Percentiles rank a stretch among this genome's conserved stretches.
Evolutionary conservation across 2,888 invertebrate species (phyloP).

Genomic region (Monoplex corrugatus): DNA sequence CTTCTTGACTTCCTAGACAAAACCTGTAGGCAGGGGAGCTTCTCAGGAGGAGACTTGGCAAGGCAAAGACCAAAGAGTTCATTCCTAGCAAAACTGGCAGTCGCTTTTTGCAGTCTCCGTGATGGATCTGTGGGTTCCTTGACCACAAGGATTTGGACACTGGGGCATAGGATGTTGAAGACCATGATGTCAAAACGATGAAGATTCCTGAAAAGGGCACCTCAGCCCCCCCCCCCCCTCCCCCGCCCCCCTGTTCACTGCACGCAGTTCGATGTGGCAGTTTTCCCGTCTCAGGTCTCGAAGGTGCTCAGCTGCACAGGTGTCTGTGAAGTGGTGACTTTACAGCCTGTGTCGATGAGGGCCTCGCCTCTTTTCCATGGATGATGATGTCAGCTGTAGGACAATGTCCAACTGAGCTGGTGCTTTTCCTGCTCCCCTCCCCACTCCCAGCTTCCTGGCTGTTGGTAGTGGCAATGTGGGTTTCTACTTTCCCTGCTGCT

Average conservation of each 20-base stretch:
- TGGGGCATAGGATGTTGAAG: neutral
- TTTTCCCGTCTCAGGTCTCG: neutral
- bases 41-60: too few relatives aligned
- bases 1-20: too few relatives aligned
- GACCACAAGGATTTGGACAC: neutral
- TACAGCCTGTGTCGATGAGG: slow-evolving; percentile 5
- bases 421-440: neutral
- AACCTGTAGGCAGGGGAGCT: too few relatives aligned
- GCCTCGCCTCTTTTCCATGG: neutral
- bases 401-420: neutral
- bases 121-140: slow-evolving; percentile 17
- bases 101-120: too few relatives aligned
- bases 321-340: neutral
- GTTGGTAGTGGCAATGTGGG: too few relatives aligned
- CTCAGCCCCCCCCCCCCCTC: too few relatives aligned
- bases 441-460: too few relatives aligned
- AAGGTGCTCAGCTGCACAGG: neutral
- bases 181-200: neutral
- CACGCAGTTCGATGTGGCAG: neutral
- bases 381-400: too few relatives aligned
- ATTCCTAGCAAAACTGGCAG: too few relatives aligned
- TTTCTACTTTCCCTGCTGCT: too few relatives aligned
- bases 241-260: too few relatives aligned
- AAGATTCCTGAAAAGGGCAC: neutral
- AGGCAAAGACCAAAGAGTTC: too few relatives aligned